A percentile compares a stretch with the other conserved stretches of the same genome.
Conservation (phyloP, 2,797 vertebrate genomes). For the Parauchenoglanis ngamensis region DNA sequence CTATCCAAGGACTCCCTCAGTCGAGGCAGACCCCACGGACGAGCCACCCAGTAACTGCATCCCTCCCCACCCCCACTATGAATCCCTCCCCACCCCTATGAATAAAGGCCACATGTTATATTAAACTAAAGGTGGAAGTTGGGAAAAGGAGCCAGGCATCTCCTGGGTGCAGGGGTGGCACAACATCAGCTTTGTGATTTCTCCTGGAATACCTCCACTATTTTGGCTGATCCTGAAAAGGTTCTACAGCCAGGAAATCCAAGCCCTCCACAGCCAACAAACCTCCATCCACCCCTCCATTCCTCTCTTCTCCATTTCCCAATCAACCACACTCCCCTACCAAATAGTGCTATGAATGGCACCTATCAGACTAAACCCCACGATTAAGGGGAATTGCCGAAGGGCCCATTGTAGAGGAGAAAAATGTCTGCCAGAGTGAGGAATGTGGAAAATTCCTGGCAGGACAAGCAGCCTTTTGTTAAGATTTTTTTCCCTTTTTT, state of each 20-base stretch:
- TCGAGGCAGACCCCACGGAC: conserved; percentile 61
- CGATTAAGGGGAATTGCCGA: conserved; percentile 93
- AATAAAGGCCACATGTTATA: conserved; percentile 67
- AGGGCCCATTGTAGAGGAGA: conserved; percentile 92
- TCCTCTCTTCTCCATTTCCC: conserved; percentile 70
- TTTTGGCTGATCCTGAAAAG: conserved; percentile 83
- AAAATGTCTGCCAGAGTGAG: conserved; percentile 93
- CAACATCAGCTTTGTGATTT: conserved; percentile 79
- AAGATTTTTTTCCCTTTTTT: conserved; percentile 67
- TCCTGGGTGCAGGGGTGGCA: conserved; percentile 62
- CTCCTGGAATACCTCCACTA: conserved; percentile 73
- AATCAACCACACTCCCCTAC: conserved; percentile 69
- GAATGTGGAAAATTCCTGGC: conserved; percentile 96
- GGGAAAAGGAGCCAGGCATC: conserved; percentile 58
- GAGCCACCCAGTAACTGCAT: conserved; percentile 55
- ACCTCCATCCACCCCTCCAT: conserved; percentile 19
- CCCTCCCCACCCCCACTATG: conserved; percentile 47
- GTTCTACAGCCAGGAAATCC: conserved; percentile 60
- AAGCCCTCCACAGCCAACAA: conserved; percentile 25
- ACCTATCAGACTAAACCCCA: conserved; percentile 92
- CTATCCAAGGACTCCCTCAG: conserved; percentile 60
- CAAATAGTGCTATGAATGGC: conserved; percentile 88
- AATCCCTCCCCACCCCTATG: conserved; percentile 9
- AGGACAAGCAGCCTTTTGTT: conserved; percentile 95
- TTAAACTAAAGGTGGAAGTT: conserved; percentile 63